Percentiles rank a stretch among this genome's conserved stretches.
Conservation (phyloP, 2,797 vertebrate species). For the Scolopax bukidnonensis region DNA sequence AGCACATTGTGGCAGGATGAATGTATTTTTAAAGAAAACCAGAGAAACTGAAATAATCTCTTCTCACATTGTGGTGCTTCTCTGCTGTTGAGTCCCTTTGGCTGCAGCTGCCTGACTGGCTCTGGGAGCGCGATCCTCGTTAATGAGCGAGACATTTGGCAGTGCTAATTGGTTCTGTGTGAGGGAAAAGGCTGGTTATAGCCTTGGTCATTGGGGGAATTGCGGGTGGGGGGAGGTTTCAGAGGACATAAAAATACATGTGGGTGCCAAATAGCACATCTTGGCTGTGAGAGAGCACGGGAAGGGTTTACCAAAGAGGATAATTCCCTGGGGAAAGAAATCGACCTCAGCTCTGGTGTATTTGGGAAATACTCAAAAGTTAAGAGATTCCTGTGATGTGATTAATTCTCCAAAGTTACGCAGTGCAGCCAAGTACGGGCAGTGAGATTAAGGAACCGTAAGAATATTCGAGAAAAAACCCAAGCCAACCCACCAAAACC, state of each 20-base stretch:
- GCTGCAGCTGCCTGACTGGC: neutral
- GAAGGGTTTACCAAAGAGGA: conserved; percentile 31
- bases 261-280: neutral
- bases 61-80: neutral
- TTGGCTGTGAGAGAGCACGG: conserved; percentile 15
- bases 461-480: neutral
- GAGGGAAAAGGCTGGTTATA: neutral
- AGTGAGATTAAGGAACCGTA: neutral
- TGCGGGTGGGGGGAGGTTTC: neutral
- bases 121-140: neutral
- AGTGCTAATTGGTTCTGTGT: conserved; percentile 42
- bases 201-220: neutral
- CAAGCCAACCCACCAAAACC: too few species aligned
- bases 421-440: conserved; percentile 16
- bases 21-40: conserved; percentile 21
- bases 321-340: neutral
- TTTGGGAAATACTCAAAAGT: conserved; percentile 5
- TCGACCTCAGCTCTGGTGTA: neutral
- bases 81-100: neutral
- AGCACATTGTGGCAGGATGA: conserved; percentile 24
- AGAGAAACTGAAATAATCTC: neutral
- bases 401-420: conserved; percentile 37
- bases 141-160: conserved; percentile 45
- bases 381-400: neutral
- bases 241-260: neutral